phyloP scores from a whole-genome alignment of 2,888 invertebrate species.

The Aphodius sticticus region DNA sequence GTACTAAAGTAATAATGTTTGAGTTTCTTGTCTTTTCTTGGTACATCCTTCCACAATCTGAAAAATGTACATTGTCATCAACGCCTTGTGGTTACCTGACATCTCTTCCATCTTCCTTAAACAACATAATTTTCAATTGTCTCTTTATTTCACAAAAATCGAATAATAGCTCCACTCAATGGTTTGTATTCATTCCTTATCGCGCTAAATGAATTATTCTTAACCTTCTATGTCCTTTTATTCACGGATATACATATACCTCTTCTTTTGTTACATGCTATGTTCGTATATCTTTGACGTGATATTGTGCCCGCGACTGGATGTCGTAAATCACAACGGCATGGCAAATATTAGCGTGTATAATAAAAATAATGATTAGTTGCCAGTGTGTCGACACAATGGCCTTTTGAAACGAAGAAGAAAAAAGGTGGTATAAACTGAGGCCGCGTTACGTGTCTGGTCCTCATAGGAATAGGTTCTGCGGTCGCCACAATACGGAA shows the following conservation, averaged over 20 bases:
- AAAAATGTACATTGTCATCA: too few relatives aligned
- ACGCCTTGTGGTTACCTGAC: too few relatives aligned
- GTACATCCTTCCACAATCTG: too few relatives aligned
- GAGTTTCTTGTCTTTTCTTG: too few relatives aligned
- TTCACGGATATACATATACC: slow-evolving; percentile 6
- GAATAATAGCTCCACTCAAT: too few relatives aligned
- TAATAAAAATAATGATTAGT: slow-evolving; percentile 39
- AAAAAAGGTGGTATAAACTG: slow-evolving; percentile 25
- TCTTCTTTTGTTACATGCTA: slow-evolving; percentile 15
- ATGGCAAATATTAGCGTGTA: slow-evolving; percentile 37
- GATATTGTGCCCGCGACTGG: background rate
- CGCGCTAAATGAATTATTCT: background rate
- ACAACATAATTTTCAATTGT: too few relatives aligned
- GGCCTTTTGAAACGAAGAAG: slow-evolving; percentile 18
- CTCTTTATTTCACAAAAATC: too few relatives aligned
- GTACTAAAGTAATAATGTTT: too few relatives aligned
- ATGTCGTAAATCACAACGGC: slow-evolving; percentile 32
- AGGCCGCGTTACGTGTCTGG: slow-evolving; percentile 16
- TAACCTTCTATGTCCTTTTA: background rate
- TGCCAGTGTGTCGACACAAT: slow-evolving; percentile 35
- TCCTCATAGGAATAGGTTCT: slow-evolving; percentile 13
- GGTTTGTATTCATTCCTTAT: background rate
- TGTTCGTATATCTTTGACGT: background rate
- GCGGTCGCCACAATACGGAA: slow-evolving; percentile 10
- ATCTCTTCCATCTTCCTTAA: too few relatives aligned